Conservation (phyloP, 2,113 vertebrate species). For the Phaethornis superciliosus region DNA sequence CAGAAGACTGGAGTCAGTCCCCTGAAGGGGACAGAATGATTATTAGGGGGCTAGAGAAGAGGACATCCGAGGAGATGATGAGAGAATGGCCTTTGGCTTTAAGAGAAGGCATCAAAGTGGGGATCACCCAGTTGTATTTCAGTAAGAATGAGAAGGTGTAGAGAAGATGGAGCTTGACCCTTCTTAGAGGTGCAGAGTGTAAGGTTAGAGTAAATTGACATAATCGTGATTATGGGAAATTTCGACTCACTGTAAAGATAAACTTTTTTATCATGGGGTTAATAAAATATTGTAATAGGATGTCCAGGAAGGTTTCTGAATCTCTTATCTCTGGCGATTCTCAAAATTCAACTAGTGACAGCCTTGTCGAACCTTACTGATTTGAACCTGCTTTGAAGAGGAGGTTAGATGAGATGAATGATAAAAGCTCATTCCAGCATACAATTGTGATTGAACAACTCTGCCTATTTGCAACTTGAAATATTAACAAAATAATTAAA, state of each 20-base stretch:
- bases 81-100: not conserved
- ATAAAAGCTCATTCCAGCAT: not conserved
- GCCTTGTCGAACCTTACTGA: not conserved
- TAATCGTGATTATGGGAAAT: not conserved
- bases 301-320: not conserved
- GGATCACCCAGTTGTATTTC: not conserved
- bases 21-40: not conserved
- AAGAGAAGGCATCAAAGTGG: not conserved
- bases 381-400: not conserved
- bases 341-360: not conserved
- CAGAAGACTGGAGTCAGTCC: not conserved
- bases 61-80: not conserved
- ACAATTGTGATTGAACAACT: fast-evolving
- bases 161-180: not conserved
- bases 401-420: not conserved
- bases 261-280: not conserved
- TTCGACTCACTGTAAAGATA: not conserved
- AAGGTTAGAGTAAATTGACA: not conserved
- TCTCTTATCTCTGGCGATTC: not conserved
- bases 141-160: not conserved
- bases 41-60: not conserved
- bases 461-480: not conserved
- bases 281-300: not conserved
- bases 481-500: not conserved
- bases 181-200: not conserved